Percentiles rank a stretch among this genome's conserved stretches.
Conservation (phyloP, 2,888 invertebrate species). For the Athetis lepigone region DNA sequence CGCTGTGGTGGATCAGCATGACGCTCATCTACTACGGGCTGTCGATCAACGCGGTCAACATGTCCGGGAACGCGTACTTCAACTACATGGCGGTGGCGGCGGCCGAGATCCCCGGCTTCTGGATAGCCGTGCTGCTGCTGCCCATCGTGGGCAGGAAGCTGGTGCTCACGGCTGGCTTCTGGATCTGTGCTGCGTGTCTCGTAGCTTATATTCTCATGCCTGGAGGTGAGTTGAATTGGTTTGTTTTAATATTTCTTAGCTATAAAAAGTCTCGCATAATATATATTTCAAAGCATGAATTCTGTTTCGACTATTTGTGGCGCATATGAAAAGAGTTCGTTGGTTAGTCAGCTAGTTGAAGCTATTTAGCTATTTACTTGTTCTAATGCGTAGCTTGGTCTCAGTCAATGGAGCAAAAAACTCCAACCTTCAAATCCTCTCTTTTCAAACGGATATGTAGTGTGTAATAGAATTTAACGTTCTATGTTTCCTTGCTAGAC, state of each 20-base stretch:
- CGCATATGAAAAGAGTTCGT: no score
- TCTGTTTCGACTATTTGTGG: no score
- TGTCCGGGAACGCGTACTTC: slow-evolving; percentile 91
- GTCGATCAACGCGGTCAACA: slow-evolving; percentile 91
- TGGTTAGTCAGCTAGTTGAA: no score
- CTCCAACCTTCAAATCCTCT: no score
- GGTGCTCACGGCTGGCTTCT: slow-evolving; percentile 89
- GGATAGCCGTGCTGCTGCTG: slow-evolving; percentile 90
- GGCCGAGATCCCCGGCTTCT: slow-evolving; percentile 93
- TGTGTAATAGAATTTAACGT: not conserved
- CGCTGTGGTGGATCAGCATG: slow-evolving; percentile 92
- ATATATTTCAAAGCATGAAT: no score
- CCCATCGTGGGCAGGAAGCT: slow-evolving; percentile 90
- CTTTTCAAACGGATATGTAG: not conserved
- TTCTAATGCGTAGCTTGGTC: no score
- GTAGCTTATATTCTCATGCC: slow-evolving; percentile 90
- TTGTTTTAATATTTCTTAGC: not conserved
- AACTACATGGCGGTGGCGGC: slow-evolving; percentile 91
- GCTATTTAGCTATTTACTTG: no score
- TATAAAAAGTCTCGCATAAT: no score
- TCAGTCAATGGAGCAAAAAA: no score
- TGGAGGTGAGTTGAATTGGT: slow-evolving; percentile 72
- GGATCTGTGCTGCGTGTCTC: slow-evolving; percentile 91
- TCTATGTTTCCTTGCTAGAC: slow-evolving; percentile 47
- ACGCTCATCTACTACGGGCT: slow-evolving; percentile 92